Conservation (phyloP, 2,888 invertebrate genomes). For the Ophioninae sp. region DNA sequence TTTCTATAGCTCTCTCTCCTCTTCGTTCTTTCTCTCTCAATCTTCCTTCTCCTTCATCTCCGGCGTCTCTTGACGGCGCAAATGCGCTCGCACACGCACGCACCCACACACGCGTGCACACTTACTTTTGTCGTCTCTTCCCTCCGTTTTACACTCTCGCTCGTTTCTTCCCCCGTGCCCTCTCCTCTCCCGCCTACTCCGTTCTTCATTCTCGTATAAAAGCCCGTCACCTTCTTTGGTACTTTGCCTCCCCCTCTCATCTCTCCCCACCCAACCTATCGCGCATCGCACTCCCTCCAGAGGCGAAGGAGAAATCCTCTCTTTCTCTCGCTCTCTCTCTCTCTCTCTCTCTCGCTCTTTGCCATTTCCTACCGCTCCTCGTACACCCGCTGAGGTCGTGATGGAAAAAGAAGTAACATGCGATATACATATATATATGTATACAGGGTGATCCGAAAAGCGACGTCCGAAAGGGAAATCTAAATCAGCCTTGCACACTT, state of each 20-base stretch:
- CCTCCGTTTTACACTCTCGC: slow-evolving; percentile 58
- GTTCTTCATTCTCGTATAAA: slow-evolving; percentile 45
- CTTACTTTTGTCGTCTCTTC: slow-evolving; percentile 38
- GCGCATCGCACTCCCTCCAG: slow-evolving; percentile 37
- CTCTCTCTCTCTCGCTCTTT: slow-evolving; percentile 46
- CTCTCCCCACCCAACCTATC: no score
- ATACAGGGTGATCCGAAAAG: no score
- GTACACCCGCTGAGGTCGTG: slow-evolving; percentile 23
- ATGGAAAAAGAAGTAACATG: slow-evolving; percentile 47
- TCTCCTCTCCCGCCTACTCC: slow-evolving; percentile 35
- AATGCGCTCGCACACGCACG: not conserved
- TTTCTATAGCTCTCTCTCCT: slow-evolving; percentile 52
- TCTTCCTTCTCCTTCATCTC: slow-evolving; percentile 53
- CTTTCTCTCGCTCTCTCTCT: slow-evolving; percentile 28
- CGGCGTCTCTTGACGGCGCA: slow-evolving; percentile 54
- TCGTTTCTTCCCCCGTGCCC: slow-evolving; percentile 26
- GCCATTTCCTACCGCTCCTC: slow-evolving; percentile 55
- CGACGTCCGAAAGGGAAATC: no score
- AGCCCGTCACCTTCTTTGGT: slow-evolving; percentile 59
- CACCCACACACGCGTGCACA: not conserved
- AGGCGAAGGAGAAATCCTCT: slow-evolving; percentile 35
- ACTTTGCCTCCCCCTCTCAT: slow-evolving; percentile 16
- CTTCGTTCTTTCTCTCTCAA: slow-evolving; percentile 54
- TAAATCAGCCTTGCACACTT: no score
- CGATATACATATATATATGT: slow-evolving; percentile 2